Base-by-base conservation (phyloP, 2,113 vertebrate genomes). In the Trachemys scripta region DNA sequence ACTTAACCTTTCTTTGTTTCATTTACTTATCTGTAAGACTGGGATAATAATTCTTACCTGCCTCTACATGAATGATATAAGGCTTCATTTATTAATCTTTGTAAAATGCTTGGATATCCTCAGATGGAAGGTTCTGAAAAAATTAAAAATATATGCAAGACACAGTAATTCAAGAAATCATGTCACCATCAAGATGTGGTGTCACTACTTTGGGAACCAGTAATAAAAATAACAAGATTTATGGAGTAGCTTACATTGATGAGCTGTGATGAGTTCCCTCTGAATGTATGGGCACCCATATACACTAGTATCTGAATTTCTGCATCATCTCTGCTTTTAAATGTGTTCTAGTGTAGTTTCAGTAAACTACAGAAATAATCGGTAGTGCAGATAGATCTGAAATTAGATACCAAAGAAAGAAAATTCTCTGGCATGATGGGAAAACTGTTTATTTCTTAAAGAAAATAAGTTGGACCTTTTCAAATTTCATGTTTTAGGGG, bases 401-500 rank as follows among this genome's bases (percentile, higher is more conserved):
- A 85, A 53, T 35, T 92, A 96, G 49, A 86, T 92, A 89, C 84
- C 51, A 87, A 96, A 94, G 11, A 85, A 87, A 72, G 35, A 94
- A 75, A n/a, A 75, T 87, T 95, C 93, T 89, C 87, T 88, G 82
- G 10, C 35, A 57, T 76, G 62, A 95, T 83, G 76, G 50, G 86
- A 87, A 92, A 95, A 50, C 51, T 82, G 56, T 89, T 96, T 95
- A 90, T 96, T 96, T 93, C 75, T 95, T 92, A 88, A 96, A 57
- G 94, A 93, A 95, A 94, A 78, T 51, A 90, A 87, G 35, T 94
- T 90, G 84, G 83, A 96, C 80, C 93, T 97, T 94, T 91, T 54
- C 1, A 92, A 96, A 93, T 94, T 94, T 95, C 81, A 91, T 49
- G 53, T 47, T 92, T 95, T 75, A 57, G 22, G 38, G 5, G 84